Evolutionary conservation across 53 echinoderm and acorn worm genomes (phyloP).

Genomic region (Astropecten irregularis): DNA sequence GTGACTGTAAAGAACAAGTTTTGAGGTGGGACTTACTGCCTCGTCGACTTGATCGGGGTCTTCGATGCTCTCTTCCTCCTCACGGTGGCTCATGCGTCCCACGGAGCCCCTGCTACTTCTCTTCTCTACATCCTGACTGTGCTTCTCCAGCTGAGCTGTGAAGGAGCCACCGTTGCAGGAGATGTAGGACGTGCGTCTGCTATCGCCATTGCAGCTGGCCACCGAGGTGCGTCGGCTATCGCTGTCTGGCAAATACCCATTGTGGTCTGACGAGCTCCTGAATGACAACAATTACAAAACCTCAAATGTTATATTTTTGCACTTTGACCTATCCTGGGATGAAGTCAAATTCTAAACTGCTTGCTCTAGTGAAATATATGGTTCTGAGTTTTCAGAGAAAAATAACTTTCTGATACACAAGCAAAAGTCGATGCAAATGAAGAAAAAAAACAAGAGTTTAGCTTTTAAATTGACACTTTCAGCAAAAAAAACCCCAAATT

Average conservation of each 20-base stretch:
- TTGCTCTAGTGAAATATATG: no score
- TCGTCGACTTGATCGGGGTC: constrained; percentile 95
- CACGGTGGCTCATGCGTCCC: constrained; percentile 39
- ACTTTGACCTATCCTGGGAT: no score
- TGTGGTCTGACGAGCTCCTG: constrained; percentile 76
- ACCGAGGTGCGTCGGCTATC: constrained; percentile 73
- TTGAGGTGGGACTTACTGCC: constrained; percentile 76
- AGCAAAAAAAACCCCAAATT: no score
- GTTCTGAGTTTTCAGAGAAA: no score
- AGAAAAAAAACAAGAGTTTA: no score
- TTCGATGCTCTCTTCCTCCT: constrained; percentile 69
- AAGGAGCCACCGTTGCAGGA: constrained; percentile 96
- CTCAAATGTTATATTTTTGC: no score
- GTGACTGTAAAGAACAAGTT: no score
- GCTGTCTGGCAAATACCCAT: constrained; percentile 87
- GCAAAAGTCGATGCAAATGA: no score
- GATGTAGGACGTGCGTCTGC: constrained; percentile 90
- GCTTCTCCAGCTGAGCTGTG: constrained; percentile 65
- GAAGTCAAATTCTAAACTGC: no score
- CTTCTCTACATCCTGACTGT: constrained; percentile 59
- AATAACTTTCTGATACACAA: no score
- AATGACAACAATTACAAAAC: no score
- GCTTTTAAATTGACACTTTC: no score
- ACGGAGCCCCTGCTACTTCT: constrained; percentile 37
- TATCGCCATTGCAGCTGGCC: constrained; percentile 76